Evolutionary conservation across 1,140 invertebrate genomes (phyloP).

Genomic region (Schlechtendalia chinensis): DNA sequence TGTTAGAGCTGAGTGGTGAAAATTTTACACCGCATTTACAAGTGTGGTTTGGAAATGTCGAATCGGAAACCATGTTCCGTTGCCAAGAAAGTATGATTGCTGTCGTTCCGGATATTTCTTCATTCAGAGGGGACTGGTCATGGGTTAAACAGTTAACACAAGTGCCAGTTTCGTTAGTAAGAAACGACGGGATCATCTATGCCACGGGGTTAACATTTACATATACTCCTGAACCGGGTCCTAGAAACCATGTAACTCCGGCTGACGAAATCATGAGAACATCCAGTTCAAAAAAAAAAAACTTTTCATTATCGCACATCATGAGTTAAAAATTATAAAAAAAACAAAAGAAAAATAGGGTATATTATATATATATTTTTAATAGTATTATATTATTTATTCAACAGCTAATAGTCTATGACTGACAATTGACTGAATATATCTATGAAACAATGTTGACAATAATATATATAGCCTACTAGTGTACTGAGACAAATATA

Average conservation of each 20-base stretch:
- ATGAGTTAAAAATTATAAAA: constrained; percentile 13
- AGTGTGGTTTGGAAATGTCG: constrained; percentile 98
- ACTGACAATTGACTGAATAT: constrained; percentile 43
- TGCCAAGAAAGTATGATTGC: constrained; percentile 77
- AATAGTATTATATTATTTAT: constrained; percentile 40
- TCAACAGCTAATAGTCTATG: constrained; percentile 26
- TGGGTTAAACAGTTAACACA: constrained; percentile 90
- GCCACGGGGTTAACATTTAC: constrained; percentile 97
- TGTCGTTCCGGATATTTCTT: constrained; percentile 89
- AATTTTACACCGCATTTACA: constrained; percentile 96
- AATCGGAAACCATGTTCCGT: constrained; percentile 97
- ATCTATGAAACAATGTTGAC: background rate
- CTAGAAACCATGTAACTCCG: constrained; percentile 58
- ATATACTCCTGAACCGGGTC: constrained; percentile 92
- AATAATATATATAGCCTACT: background rate
- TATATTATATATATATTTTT: background rate
- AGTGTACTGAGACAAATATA: background rate
- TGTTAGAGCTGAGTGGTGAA: constrained; percentile 94
- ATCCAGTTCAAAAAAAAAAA: constrained; percentile 28
- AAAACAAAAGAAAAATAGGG: background rate
- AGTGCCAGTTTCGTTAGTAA: constrained; percentile 93
- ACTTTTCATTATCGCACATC: constrained; percentile 43
- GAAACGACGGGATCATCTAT: constrained; percentile 98
- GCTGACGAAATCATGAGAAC: constrained; percentile 45
- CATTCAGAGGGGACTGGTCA: constrained; percentile 92